phyloP scores from a whole-genome alignment of 2,888 invertebrate genomes.

The Xanthostigma xanthostigma region DNA sequence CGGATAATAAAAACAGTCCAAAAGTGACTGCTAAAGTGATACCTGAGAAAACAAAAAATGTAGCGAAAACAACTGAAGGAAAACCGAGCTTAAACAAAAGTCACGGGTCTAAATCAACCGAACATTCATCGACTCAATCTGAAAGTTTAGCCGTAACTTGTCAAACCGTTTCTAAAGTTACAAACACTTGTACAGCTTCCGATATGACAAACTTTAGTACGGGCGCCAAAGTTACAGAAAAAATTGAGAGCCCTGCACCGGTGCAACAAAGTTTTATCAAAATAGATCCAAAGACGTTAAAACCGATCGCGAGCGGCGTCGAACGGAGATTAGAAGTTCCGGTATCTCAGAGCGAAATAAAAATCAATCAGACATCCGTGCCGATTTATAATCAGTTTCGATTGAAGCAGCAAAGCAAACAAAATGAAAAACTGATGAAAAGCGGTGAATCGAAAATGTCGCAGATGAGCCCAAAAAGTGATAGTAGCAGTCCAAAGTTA shows the following conservation, averaged over 20 bases:
- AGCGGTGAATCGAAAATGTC: not conserved
- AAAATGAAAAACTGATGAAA: not conserved
- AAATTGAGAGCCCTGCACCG: not conserved
- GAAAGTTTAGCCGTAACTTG: too few species aligned
- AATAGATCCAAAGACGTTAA: constrained; percentile 41
- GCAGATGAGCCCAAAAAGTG: not conserved
- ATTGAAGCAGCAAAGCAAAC: constrained; percentile 18
- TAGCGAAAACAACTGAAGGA: not conserved
- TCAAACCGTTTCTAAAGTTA: too few species aligned
- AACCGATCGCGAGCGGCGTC: constrained; percentile 27
- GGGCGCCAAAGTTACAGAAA: not conserved
- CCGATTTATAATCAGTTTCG: constrained; percentile 29
- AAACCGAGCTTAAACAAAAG: not conserved
- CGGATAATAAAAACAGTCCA: not conserved
- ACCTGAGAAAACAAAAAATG: not conserved
- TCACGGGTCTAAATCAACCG: not conserved
- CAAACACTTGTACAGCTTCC: not conserved
- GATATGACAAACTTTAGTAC: not conserved
- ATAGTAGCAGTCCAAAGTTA: not conserved
- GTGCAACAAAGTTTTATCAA: constrained; percentile 30
- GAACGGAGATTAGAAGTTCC: not conserved
- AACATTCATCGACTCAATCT: not conserved
- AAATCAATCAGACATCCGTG: constrained; percentile 29
- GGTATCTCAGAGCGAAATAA: constrained; percentile 18
- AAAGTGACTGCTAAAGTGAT: not conserved